Base-by-base conservation (phyloP, 2,797 vertebrate species). In the Microctenopoma steveboyesi region DNA sequence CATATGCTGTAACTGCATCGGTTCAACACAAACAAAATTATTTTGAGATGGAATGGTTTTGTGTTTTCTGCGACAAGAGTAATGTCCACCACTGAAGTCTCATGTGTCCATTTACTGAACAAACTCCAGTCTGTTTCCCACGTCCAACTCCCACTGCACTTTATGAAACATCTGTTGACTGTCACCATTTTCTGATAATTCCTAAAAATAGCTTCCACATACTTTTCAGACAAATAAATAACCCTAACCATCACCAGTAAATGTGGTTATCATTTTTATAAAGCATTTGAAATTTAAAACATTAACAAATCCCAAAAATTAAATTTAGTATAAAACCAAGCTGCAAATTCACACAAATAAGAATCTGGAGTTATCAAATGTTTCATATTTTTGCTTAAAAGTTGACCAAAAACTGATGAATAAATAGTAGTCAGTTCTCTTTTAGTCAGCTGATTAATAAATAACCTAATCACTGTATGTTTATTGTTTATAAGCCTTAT, bases 81-180 rank as follows among this genome's bases (percentile, higher is more conserved):
- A 3, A 5, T 45, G 15, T 45, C 5, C 43, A 45, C n/a, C n/a
- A 18, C 43, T 45, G 16, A 18, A 8, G 45, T 47, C 45, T 18
- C n/a, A n/a, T 18, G 45, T 22, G n/a, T 47, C n/a, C 7, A 47
- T 13, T 43, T 43, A 43, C 16, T 47, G n/a, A 47, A 47, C 16
- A 47, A 11, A 15, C n/a, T 12, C 51, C 16, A 33, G 27, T 45
- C 13, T 64, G 52, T 53, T 47, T 14, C 40, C 30, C 10, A 39
- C 22, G 25, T 39, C 9, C n/a, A 54, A 46, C 18, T 65, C 42
- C 25, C 56, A 53, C 12, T 40, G 50, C 50, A 53, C 33, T 30
- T 69, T 54, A 25, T 39, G 5, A 60, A 53, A 42, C 18, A 45
- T 64, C 52, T 71, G 42, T 53, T 35, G 16, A 53, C 14, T 18